Evolutionary conservation across 2,797 vertebrate species (phyloP).

Genomic region (Glossophaga mutica): DNA sequence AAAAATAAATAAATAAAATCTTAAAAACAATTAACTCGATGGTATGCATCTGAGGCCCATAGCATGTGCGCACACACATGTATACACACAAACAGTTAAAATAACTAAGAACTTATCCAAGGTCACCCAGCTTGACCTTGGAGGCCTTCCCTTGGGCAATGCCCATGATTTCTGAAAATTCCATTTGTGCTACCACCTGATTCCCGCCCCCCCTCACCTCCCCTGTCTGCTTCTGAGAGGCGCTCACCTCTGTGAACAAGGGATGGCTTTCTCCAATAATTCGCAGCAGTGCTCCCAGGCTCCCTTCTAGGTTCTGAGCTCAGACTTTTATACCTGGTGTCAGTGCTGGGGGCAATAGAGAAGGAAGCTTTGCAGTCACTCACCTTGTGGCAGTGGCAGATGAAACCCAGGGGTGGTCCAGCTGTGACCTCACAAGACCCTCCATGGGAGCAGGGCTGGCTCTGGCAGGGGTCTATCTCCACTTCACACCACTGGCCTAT

Average conservation of each 20-base stretch:
- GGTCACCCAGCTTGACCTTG: not conserved
- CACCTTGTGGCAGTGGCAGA: slow-evolving; percentile 78
- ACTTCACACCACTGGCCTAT: slow-evolving; percentile 76
- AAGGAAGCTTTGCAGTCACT: not conserved
- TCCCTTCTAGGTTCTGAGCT: not conserved
- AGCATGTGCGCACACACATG: too few relatives aligned
- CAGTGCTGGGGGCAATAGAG: not conserved
- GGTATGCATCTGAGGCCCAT: not conserved
- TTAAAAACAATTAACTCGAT: not conserved
- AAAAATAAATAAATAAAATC: too few relatives aligned
- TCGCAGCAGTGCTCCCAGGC: too few relatives aligned
- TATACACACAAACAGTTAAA: not conserved
- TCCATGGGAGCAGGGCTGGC: slow-evolving; percentile 76
- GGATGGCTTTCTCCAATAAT: not conserved
- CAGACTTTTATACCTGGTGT: not conserved
- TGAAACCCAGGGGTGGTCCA: slow-evolving; percentile 68
- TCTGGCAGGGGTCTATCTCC: slow-evolving; percentile 73
- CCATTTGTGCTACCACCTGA: not conserved
- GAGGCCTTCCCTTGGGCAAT: not conserved
- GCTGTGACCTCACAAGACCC: slow-evolving; percentile 67
- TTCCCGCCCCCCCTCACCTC: not conserved
- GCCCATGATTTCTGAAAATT: not conserved
- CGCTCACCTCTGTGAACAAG: not conserved
- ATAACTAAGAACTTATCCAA: not conserved
- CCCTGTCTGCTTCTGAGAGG: not conserved